Evolutionary conservation across 1,140 invertebrate genomes (phyloP).

Genomic region (Lepidurus apus): DNA sequence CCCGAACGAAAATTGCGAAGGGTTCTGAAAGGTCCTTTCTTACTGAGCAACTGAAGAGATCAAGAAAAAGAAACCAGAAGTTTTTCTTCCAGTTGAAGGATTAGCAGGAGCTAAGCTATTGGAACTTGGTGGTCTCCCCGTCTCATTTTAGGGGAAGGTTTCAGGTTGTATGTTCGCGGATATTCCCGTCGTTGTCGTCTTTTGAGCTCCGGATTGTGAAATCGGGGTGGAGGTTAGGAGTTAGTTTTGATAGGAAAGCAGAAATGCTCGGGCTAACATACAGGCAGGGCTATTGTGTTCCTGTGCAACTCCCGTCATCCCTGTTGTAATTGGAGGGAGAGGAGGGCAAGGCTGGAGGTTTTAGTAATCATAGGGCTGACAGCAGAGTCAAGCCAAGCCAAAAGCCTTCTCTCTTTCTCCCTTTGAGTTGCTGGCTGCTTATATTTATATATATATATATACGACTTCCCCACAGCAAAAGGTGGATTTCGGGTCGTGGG

Average conservation of each 20-base stretch:
- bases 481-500: not conserved
- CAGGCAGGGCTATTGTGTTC: not conserved
- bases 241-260: not conserved
- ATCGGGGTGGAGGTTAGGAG: not conserved
- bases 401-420: not conserved
- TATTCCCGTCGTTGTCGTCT: not conserved
- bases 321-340: not conserved
- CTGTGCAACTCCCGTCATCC: not conserved
- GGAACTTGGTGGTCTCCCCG: not conserved
- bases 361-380: constrained; percentile 21
- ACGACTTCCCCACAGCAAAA: not conserved
- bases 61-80: not conserved
- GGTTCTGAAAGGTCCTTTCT: not conserved
- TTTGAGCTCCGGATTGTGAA: not conserved
- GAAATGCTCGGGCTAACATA: not conserved
- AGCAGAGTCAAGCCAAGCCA: constrained; percentile 4
- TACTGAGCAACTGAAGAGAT: not conserved
- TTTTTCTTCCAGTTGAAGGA: not conserved
- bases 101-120: constrained; percentile 10
- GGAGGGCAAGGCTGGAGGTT: constrained; percentile 16
- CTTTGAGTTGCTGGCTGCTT: not conserved
- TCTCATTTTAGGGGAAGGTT: not conserved
- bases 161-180: constrained; percentile 9
- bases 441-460: too few relatives aligned
- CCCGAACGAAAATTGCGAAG: not conserved